These are phyloP conservation scores for Podocnemis expansa DNA, from an alignment of 2,113 vertebrate genomes.

Conservation along the genomic window DNA sequence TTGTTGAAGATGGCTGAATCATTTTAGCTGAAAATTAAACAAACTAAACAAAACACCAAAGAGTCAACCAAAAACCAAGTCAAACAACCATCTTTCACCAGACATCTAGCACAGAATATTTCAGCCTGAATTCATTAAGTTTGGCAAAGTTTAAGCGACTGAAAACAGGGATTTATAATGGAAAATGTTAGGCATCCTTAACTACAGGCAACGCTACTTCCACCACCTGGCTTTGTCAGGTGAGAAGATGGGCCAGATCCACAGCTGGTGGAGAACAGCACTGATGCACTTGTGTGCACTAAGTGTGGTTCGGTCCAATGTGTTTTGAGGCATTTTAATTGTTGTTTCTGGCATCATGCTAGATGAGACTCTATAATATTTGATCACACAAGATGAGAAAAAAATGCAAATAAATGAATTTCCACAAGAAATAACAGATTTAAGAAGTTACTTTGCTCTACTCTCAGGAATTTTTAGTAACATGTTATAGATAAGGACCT, in stretches of 20 bases:
- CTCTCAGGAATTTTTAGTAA: constrained; percentile 13
- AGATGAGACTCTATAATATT: not conserved
- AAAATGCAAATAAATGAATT: not conserved
- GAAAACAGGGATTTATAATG: not conserved
- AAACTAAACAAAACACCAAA: not conserved
- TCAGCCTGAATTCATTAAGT: not conserved
- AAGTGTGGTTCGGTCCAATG: not conserved
- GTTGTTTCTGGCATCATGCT: not conserved
- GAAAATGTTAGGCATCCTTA: constrained; percentile 2
- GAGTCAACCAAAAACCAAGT: not conserved
- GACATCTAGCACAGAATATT: not conserved
- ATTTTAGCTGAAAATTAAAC: not conserved
- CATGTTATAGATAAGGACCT: not conserved
- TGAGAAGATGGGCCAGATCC: constrained; percentile 7
- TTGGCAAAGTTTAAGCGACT: constrained; percentile 4
- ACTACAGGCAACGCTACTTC: constrained; percentile 17
- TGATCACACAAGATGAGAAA: constrained; percentile 50
- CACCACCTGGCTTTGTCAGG: constrained; percentile 34
- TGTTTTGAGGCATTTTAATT: constrained; percentile 25
- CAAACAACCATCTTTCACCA: not conserved
- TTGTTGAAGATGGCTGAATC: not conserved
- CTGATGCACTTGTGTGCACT: not conserved
- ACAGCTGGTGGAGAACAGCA: not conserved
- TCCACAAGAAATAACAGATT: constrained; percentile 19
- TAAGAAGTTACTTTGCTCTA: constrained; percentile 27